These are phyloP conservation scores for Vanessa tameamea DNA, from an alignment of 1,140 invertebrate species.

Conservation along the genomic window DNA sequence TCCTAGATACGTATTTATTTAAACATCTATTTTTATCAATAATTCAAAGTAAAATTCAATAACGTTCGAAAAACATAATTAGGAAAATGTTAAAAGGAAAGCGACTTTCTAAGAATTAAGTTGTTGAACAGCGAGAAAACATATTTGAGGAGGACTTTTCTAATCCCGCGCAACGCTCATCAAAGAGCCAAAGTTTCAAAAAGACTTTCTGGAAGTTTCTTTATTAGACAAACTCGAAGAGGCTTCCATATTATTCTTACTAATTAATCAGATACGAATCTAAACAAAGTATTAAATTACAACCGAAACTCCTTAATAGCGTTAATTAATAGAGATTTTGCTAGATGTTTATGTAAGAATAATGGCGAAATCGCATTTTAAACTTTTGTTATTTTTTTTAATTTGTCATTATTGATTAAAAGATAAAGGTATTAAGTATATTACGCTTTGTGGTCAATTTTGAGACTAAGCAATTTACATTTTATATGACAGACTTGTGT, in stretches of 20 bases:
- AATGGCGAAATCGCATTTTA: background rate
- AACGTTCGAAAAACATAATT: background rate
- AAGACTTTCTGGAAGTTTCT: conserved; percentile 46
- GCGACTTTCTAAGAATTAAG: conserved; percentile 17
- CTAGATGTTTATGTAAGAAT: background rate
- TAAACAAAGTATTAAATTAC: conserved; percentile 54
- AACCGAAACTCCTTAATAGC: conserved; percentile 39
- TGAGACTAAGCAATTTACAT: too few species aligned
- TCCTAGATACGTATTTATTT: too few species aligned
- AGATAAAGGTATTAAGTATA: too few species aligned
- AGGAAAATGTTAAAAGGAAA: conserved; percentile 15
- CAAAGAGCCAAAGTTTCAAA: conserved; percentile 47
- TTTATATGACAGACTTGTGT: too few species aligned
- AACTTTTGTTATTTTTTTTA: too few species aligned
- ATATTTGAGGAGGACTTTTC: conserved; percentile 35
- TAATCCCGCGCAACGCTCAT: conserved; percentile 40
- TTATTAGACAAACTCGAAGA: conserved; percentile 51
- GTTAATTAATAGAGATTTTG: conserved; percentile 45
- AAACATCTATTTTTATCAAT: background rate
- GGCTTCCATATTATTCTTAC: conserved; percentile 52
- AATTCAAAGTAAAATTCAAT: background rate
- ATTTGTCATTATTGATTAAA: too few species aligned
- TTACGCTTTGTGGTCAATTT: too few species aligned
- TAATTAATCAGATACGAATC: conserved; percentile 53
- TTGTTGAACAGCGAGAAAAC: conserved; percentile 38